Conservation (phyloP, 2,797 vertebrate genomes). For the Coreius guichenoti region DNA sequence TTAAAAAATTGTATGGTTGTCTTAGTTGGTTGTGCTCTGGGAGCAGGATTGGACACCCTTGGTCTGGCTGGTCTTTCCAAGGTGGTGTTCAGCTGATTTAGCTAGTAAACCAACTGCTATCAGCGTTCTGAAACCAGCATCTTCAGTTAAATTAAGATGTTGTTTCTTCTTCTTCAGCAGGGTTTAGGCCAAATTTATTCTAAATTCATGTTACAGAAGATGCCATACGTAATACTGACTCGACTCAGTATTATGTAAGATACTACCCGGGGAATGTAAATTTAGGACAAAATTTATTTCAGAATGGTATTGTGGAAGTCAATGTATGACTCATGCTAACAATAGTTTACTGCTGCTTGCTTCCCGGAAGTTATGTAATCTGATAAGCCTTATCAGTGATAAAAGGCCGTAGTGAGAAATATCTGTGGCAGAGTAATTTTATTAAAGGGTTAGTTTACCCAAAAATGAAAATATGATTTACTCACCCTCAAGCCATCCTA, state of each 20-base stretch:
- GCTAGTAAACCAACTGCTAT: neutral
- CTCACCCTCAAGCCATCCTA: too few relatives aligned
- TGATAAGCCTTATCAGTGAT: neutral
- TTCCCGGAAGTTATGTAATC: conserved; percentile 17
- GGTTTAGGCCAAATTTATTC: neutral
- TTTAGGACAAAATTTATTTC: neutral
- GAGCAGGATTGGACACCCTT: neutral
- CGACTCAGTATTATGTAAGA: conserved; percentile 10
- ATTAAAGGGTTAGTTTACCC: neutral
- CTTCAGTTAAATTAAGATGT: neutral
- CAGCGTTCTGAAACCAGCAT: neutral
- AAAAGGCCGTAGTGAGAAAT: neutral
- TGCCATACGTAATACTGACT: neutral
- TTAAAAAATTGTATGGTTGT: too few relatives aligned
- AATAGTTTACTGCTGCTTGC: conserved; percentile 6
- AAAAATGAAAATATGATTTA: too few relatives aligned
- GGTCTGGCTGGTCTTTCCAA: neutral
- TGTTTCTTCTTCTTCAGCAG: neutral
- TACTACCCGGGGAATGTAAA: neutral
- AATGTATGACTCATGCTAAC: conserved; percentile 27
- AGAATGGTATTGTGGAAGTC: conserved; percentile 9
- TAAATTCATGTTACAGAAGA: neutral
- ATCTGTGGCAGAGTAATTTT: neutral
- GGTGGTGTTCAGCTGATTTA: neutral
- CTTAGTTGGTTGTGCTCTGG: neutral